phyloP scores from a whole-genome alignment of 2,797 vertebrate genomes.

The Lacerta viridis region DNA sequence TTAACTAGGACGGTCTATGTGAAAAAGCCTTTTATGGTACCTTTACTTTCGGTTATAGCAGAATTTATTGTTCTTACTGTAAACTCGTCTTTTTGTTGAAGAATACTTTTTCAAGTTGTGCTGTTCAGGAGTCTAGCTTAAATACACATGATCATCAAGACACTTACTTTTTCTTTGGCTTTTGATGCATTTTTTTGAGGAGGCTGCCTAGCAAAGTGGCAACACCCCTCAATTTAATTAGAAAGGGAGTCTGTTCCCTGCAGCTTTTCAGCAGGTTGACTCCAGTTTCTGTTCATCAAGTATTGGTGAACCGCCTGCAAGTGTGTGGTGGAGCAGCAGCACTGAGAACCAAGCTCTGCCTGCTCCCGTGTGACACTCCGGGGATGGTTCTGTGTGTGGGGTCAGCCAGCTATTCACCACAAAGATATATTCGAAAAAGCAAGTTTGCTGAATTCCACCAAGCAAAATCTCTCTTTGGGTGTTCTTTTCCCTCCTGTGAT shows the following conservation, averaged over 20 bases:
- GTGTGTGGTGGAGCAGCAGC: not conserved
- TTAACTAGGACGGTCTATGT: not conserved
- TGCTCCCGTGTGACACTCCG: no score
- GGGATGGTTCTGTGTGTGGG: not conserved
- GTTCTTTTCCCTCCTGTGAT: no score
- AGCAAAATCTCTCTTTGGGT: no score
- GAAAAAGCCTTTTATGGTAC: not conserved
- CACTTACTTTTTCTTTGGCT: not conserved
- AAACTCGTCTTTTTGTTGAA: not conserved
- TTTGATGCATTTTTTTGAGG: not conserved
- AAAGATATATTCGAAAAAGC: no score
- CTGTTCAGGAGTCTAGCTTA: not conserved
- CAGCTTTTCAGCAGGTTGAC: not conserved
- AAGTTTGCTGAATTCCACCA: not conserved
- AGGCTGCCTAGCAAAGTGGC: not conserved
- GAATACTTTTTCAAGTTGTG: not conserved
- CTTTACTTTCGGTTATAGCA: not conserved
- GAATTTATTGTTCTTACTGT: not conserved
- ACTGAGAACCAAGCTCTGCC: not conserved
- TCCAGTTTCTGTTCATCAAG: not conserved
- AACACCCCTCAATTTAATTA: not conserved
- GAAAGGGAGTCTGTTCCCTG: not conserved
- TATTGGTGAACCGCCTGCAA: not conserved
- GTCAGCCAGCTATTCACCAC: not conserved
- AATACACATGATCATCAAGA: not conserved